Percentiles rank a stretch among this genome's conserved stretches.
Evolutionary conservation across 2,888 invertebrate species (phyloP).

Genomic region (Buathra laborator): DNA sequence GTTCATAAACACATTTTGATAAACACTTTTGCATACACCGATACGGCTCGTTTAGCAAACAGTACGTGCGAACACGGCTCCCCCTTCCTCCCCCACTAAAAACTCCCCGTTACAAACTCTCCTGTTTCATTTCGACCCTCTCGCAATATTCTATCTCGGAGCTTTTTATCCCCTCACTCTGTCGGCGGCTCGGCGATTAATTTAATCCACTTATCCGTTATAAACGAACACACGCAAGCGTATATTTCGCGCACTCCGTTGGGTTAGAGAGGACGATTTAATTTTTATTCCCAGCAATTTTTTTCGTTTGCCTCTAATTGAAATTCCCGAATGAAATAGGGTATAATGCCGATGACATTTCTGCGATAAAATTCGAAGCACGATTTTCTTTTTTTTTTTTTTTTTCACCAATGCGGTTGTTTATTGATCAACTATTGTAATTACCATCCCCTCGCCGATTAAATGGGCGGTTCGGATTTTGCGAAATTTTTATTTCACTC

Average conservation of each 20-base stretch:
- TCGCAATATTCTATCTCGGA: slow-evolving; percentile 4
- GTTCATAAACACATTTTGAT: slow-evolving; percentile 49
- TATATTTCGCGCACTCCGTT: slow-evolving; percentile 40
- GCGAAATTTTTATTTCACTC: background rate
- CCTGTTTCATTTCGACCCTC: slow-evolving; percentile 17
- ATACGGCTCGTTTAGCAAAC: slow-evolving; percentile 35
- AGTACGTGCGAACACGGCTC: background rate
- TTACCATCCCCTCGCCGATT: background rate
- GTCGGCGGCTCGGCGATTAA: slow-evolving; percentile 32
- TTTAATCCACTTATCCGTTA: slow-evolving; percentile 61
- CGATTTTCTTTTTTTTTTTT: slow-evolving; percentile 8
- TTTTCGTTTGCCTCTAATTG: slow-evolving; percentile 24
- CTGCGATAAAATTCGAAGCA: slow-evolving; percentile 6
- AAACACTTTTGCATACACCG: slow-evolving; percentile 39
- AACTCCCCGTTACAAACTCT: slow-evolving; percentile 33
- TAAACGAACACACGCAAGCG: slow-evolving; percentile 16
- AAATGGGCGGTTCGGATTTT: background rate
- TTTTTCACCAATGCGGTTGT: background rate
- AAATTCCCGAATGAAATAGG: slow-evolving; percentile 40
- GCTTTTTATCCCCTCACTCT: slow-evolving; percentile 8
- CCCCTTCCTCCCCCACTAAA: background rate
- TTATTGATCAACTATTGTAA: slow-evolving; percentile 36
- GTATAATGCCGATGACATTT: slow-evolving; percentile 40
- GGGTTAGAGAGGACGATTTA: slow-evolving; percentile 24
- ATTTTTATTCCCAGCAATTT: slow-evolving; percentile 53